phyloP scores from a whole-genome alignment of 2,888 invertebrate genomes.

The Euspilapteryx auroguttella region DNA sequence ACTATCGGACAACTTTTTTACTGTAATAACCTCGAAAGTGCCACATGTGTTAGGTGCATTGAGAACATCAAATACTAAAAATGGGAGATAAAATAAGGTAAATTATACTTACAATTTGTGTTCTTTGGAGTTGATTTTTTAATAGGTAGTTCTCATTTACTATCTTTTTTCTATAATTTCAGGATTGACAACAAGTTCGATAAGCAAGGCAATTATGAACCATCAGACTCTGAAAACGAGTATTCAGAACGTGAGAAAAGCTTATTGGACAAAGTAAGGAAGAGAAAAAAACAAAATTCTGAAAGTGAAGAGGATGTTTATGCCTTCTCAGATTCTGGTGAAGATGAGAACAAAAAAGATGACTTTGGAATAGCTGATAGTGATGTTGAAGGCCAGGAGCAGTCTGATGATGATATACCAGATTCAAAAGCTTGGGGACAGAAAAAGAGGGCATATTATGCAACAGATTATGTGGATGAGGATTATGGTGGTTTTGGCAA shows the following conservation, averaged over 20 bases:
- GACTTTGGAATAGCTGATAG: constrained; percentile 62
- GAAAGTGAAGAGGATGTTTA: constrained; percentile 67
- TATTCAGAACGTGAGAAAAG: constrained; percentile 67
- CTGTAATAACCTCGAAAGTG: no score
- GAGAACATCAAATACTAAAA: no score
- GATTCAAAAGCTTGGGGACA: constrained; percentile 88
- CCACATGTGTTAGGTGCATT: no score
- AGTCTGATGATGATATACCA: constrained; percentile 71
- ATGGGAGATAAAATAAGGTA: constrained; percentile 5
- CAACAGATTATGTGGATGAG: constrained; percentile 86
- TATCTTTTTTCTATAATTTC: constrained; percentile 13
- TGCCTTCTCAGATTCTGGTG: constrained; percentile 57
- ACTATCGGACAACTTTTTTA: no score
- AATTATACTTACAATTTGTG: background rate
- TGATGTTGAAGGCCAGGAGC: constrained; percentile 77
- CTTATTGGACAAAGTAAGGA: constrained; percentile 63
- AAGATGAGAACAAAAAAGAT: constrained; percentile 41
- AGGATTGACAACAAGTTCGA: constrained; percentile 41
- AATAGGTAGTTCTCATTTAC: background rate
- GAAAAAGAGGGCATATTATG: constrained; percentile 76
- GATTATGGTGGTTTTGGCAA: constrained; percentile 76
- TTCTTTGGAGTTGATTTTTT: no score
- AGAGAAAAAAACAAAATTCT: constrained; percentile 48
- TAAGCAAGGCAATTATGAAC: constrained; percentile 60
- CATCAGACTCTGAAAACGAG: constrained; percentile 74